These are phyloP conservation scores for Epinephelus cyanopodus DNA, from an alignment of 2,113 vertebrate genomes.

Conservation along the genomic window DNA sequence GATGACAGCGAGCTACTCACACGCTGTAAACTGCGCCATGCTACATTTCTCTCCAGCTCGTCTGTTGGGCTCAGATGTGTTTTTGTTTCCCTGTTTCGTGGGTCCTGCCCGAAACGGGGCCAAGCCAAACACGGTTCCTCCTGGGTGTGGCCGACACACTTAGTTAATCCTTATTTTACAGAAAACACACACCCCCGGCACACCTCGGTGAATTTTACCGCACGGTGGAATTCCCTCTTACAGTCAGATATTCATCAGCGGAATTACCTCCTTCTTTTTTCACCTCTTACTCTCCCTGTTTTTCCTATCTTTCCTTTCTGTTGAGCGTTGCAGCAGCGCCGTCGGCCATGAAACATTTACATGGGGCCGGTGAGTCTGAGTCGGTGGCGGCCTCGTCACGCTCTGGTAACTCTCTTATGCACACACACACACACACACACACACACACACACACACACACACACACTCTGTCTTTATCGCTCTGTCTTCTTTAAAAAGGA, in stretches of 20 bases:
- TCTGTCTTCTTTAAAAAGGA: constrained; percentile 9
- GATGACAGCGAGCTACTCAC: constrained; percentile 29
- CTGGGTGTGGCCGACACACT: constrained; percentile 45
- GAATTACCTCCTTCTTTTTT: constrained; percentile 1
- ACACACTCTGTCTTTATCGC: constrained; percentile 7
- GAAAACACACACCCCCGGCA: constrained; percentile 31
- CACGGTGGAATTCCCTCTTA: constrained; percentile 9
- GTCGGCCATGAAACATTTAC: constrained; percentile 61
- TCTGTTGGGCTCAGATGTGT: constrained; percentile 16
- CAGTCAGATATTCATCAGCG: constrained; percentile 41
- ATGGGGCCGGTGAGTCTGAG: constrained; percentile 17
- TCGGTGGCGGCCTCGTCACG: constrained; percentile 9
- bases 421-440: background rate
- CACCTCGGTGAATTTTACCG: constrained; percentile 42
- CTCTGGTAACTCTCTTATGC: constrained; percentile 25
- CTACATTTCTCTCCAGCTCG: constrained; percentile 32
- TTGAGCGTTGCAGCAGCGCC: background rate
- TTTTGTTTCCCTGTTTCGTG: constrained; percentile 16
- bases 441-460: constrained; percentile 1
- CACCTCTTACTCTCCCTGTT: background rate
- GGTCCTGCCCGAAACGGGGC: constrained; percentile 25
- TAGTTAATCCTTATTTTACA: constrained; percentile 53
- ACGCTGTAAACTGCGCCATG: constrained; percentile 33
- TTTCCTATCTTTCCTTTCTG: background rate
- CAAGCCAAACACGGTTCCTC: constrained; percentile 61